A percentile compares a stretch with the other conserved stretches of the same genome.
Conservation (phyloP, 2,888 invertebrate genomes). For the Amphipyra berbera region DNA sequence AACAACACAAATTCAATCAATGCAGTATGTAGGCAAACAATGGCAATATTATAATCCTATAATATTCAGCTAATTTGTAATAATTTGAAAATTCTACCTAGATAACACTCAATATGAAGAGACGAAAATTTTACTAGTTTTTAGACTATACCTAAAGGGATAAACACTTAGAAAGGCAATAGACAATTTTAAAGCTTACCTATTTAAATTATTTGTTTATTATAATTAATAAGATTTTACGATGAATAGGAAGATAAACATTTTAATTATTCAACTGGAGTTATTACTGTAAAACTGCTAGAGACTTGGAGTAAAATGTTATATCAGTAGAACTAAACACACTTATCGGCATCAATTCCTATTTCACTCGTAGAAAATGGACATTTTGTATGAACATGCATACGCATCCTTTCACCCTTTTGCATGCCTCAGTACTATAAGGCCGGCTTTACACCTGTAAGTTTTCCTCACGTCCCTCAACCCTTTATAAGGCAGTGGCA, state of each 20-base stretch:
- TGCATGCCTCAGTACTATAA: too few species aligned
- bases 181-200: slow-evolving; percentile 57
- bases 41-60: slow-evolving; percentile 21
- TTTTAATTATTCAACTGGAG: not conserved
- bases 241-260: slow-evolving; percentile 2
- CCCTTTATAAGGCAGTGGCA: too few species aligned
- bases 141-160: slow-evolving; percentile 32
- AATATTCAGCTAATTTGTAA: slow-evolving; percentile 33
- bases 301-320: not conserved
- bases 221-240: slow-evolving; percentile 17
- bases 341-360: too few species aligned
- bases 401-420: too few species aligned
- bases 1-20: slow-evolving; percentile 14
- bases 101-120: slow-evolving; percentile 45
- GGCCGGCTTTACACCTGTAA: too few species aligned
- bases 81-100: slow-evolving; percentile 56
- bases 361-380: too few species aligned
- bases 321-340: too few species aligned
- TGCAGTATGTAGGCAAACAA: slow-evolving; percentile 31
- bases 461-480: too few species aligned
- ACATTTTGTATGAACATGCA: too few species aligned
- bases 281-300: not conserved
- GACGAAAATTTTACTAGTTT: slow-evolving; percentile 42
- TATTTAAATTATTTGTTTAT: slow-evolving; percentile 37
- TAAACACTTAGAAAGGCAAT: slow-evolving; percentile 55